Evolutionary conservation across 2,797 vertebrate genomes (phyloP).

Genomic region (Tokudaia tokunoshimensis): DNA sequence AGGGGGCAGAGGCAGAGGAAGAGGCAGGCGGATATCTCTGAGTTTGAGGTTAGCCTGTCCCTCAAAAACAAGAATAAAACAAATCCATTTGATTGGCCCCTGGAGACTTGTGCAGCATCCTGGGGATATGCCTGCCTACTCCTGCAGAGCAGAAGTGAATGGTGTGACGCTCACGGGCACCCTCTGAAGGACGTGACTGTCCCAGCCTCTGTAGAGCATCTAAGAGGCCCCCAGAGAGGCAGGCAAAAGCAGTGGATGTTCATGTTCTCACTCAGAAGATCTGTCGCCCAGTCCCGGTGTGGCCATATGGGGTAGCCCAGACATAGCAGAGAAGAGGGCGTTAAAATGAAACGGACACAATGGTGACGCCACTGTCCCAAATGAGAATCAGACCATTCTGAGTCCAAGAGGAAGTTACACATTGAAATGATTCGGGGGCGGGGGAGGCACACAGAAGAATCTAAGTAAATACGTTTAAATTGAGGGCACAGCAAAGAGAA

Average conservation of each 20-base stretch:
- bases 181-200: rapidly evolving
- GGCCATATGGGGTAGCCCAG: not conserved
- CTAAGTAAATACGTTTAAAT: not conserved
- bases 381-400: not conserved
- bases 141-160: rapidly evolving
- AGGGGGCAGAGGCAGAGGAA: not conserved
- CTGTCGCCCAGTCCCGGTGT: not conserved
- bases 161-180: not conserved
- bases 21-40: not conserved
- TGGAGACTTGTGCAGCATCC: rapidly evolving
- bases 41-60: not conserved
- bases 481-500: not conserved
- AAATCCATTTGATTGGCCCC: not conserved
- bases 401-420: not conserved
- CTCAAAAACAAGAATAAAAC: not conserved
- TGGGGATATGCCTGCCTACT: not conserved
- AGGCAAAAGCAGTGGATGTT: rapidly evolving
- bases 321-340: not conserved
- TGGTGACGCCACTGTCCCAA: not conserved
- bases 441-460: not conserved
- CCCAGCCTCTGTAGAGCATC: not conserved
- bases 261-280: not conserved
- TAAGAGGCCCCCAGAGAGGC: not conserved
- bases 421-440: not conserved
- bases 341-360: not conserved